phyloP scores from a whole-genome alignment of 2,888 invertebrate genomes.

The Athalia circularis region DNA sequence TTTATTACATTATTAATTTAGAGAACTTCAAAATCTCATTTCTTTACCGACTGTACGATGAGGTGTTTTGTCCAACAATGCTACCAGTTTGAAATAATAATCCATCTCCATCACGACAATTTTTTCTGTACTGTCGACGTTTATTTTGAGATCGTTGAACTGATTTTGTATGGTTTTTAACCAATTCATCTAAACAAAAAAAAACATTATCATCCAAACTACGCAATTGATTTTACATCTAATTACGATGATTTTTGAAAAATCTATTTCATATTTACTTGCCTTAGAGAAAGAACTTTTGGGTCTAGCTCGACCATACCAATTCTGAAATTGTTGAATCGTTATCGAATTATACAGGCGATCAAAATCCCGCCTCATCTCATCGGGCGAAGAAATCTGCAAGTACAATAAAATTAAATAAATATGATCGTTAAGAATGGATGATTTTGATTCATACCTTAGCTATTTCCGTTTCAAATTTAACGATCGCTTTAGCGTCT shows the following conservation, averaged over 20 bases:
- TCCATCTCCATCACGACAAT: constrained; percentile 60
- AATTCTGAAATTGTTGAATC: constrained; percentile 42
- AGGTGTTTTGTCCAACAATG: constrained; percentile 55
- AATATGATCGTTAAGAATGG: not conserved
- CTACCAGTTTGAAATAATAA: constrained; percentile 55
- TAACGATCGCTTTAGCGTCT: constrained; percentile 72
- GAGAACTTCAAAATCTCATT: no score
- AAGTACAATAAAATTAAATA: not conserved
- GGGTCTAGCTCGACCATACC: constrained; percentile 54
- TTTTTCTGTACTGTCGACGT: constrained; percentile 52
- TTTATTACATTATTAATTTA: no score
- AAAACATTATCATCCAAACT: not conserved
- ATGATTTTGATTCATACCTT: constrained; percentile 68
- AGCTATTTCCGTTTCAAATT: constrained; percentile 75
- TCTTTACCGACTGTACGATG: constrained; percentile 55
- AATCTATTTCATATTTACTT: not conserved
- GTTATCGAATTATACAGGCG: constrained; percentile 43
- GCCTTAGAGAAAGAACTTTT: constrained; percentile 25
- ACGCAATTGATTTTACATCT: not conserved
- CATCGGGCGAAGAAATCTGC: constrained; percentile 32
- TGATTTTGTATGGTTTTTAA: constrained; percentile 54
- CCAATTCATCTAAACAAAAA: constrained; percentile 56
- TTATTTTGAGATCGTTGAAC: constrained; percentile 52
- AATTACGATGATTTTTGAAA: not conserved
- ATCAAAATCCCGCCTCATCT: constrained; percentile 42